Evolutionary conservation across 2,113 vertebrate genomes (phyloP).

Genomic region (Neofelis nebulosa): DNA sequence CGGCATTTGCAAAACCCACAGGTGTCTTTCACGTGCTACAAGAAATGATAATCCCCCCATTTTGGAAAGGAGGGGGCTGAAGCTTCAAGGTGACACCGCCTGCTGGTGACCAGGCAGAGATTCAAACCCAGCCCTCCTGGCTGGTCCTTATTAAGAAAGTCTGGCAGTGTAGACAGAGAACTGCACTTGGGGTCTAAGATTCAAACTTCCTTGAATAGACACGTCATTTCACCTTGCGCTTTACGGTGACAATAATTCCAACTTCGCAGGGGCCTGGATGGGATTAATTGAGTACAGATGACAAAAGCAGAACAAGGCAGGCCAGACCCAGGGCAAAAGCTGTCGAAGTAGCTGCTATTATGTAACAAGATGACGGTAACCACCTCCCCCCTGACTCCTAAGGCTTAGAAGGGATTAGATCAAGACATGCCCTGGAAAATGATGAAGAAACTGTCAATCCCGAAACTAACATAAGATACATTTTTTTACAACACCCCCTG

Average conservation of each 20-base stretch:
- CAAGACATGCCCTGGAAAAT: neutral
- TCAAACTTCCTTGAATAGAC: neutral
- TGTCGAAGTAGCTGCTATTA: rapidly evolving
- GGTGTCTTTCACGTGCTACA: neutral
- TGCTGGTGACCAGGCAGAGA: neutral
- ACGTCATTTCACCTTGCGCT: neutral
- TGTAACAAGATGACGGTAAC: neutral
- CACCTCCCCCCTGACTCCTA: neutral
- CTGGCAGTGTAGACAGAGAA: neutral
- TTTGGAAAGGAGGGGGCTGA: neutral
- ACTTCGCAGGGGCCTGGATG: rapidly evolving
- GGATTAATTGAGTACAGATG: rapidly evolving
- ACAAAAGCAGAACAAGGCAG: rapidly evolving
- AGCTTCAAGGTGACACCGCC: neutral
- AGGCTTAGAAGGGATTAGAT: neutral
- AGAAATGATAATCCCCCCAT: neutral
- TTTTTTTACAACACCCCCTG: neutral
- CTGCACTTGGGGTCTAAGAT: neutral
- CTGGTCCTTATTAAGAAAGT: neutral
- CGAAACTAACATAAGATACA: neutral
- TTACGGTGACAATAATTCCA: rapidly evolving
- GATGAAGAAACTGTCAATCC: neutral
- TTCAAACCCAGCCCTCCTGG: neutral
- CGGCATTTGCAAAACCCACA: neutral
- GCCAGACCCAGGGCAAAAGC: rapidly evolving